Conservation (phyloP, 2,888 invertebrate genomes). For the Eristalinus sepulchralis region DNA sequence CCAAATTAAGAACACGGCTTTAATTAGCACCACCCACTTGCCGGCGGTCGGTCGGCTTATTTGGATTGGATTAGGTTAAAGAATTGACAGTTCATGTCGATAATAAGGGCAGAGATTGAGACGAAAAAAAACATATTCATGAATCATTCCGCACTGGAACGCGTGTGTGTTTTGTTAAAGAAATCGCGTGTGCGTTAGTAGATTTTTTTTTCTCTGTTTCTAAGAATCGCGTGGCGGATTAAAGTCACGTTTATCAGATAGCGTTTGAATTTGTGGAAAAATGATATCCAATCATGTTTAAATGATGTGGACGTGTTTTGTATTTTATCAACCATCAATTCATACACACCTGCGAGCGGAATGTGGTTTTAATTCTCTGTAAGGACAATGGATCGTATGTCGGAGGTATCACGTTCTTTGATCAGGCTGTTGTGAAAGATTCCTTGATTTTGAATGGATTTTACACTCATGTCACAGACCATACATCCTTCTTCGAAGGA, state of each 20-base stretch:
- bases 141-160: too few relatives aligned
- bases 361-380: background rate
- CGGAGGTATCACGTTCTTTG: background rate
- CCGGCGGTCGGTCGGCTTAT: background rate
- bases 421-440: background rate
- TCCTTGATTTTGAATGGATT: background rate
- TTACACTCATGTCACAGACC: background rate
- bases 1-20: constrained; percentile 24
- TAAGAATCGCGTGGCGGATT: background rate
- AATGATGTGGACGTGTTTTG: background rate
- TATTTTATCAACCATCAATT: background rate
- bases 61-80: constrained; percentile 16
- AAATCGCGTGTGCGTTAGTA: background rate
- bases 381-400: background rate
- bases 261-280: background rate
- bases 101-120: background rate
- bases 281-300: background rate
- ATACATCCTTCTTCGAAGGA: background rate
- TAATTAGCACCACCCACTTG: constrained; percentile 47
- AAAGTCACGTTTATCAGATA: constrained; percentile 7
- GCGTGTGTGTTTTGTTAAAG: background rate
- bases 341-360: background rate
- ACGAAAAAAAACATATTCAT: too few relatives aligned
- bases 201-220: background rate
- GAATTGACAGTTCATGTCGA: background rate